Evolutionary conservation across 2,113 vertebrate genomes (phyloP).

Genomic region (Ptilonorhynchus violaceus): DNA sequence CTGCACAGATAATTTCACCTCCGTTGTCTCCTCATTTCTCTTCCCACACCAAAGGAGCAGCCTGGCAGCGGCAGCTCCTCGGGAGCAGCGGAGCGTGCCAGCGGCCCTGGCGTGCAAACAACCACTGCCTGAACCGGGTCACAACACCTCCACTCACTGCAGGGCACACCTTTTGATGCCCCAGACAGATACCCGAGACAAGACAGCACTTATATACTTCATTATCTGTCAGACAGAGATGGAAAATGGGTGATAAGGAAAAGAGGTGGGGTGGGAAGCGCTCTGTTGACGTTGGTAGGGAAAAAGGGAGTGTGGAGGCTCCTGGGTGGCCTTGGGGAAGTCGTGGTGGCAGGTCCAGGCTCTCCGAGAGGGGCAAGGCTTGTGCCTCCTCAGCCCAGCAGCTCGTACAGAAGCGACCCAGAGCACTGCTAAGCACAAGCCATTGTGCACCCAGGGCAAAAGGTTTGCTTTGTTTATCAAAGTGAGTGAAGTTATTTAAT

Average conservation of each 20-base stretch:
- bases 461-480: background rate
- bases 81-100: background rate
- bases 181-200: constrained; percentile 33
- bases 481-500: background rate
- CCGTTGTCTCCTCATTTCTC: background rate
- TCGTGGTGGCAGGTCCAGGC: background rate
- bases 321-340: constrained; percentile 39
- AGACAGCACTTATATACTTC: constrained; percentile 16
- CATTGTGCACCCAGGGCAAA: fast-evolving
- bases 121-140: background rate
- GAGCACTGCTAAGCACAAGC: background rate
- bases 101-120: background rate
- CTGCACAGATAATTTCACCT: constrained; percentile 1
- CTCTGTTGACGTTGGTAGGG: background rate
- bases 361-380: background rate
- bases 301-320: background rate
- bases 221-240: constrained; percentile 5
- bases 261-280: background rate
- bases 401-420: fast-evolving
- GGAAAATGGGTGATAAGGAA: background rate
- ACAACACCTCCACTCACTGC: background rate
- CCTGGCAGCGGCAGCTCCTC: background rate
- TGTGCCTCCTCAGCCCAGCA: background rate
- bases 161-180: constrained; percentile 5
- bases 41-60: background rate